These are phyloP conservation scores for Bombyx huttoni DNA, from an alignment of 2,888 invertebrate genomes.

Conservation along the genomic window DNA sequence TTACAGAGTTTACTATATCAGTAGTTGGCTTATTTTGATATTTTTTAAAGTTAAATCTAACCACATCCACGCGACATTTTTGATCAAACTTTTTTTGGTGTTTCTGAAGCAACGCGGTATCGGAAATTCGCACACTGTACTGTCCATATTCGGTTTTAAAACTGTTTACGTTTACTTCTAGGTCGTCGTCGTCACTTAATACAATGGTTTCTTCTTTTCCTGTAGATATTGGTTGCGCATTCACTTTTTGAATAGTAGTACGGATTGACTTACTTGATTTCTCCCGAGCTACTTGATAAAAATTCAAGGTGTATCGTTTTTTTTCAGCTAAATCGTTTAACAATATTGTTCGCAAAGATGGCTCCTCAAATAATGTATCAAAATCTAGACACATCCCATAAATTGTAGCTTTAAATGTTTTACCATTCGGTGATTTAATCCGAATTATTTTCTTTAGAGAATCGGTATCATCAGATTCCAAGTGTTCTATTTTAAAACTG, in stretches of 20 bases:
- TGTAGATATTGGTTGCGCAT: constrained; percentile 6
- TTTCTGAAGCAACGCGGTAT: constrained; percentile 18
- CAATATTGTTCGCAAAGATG: constrained; percentile 30
- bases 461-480: constrained; percentile 17
- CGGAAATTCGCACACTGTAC: constrained; percentile 21
- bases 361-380: constrained; percentile 35
- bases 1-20: background rate
- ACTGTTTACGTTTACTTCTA: constrained; percentile 8
- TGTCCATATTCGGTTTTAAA: constrained; percentile 45
- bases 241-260: constrained; percentile 17
- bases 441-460: constrained; percentile 30
- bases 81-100: constrained; percentile 38
- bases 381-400: constrained; percentile 30
- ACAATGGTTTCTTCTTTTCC: constrained; percentile 38
- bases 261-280: constrained; percentile 13
- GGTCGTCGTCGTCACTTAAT: constrained; percentile 54
- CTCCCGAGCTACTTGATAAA: constrained; percentile 28
- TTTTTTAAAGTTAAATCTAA: constrained; percentile 11
- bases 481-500: constrained; percentile 27
- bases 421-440: constrained; percentile 41
- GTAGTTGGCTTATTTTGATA: background rate
- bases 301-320: constrained; percentile 34
- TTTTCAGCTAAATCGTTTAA: constrained; percentile 22
- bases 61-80: constrained; percentile 33
- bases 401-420: constrained; percentile 41